These are phyloP conservation scores for Phataginus tetradactyla DNA, from an alignment of 2,797 vertebrate genomes.

Conservation along the genomic window DNA sequence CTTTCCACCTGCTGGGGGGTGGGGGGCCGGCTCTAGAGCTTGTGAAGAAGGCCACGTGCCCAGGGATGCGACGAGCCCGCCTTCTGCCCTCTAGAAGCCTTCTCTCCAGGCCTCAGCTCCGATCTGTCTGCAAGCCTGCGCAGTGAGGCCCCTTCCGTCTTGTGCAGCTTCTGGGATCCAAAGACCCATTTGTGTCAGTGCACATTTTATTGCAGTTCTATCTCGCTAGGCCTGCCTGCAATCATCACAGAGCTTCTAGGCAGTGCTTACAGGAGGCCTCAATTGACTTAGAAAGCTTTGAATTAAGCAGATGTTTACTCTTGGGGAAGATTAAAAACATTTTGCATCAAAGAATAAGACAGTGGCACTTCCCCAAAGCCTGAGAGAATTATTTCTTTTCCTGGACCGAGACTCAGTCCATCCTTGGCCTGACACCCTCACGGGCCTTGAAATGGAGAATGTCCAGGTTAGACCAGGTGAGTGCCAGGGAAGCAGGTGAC, in stretches of 20 bases:
- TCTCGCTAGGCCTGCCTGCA: neutral
- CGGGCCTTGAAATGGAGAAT: neutral
- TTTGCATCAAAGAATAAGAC: slow-evolving; percentile 47
- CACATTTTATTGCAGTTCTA: neutral
- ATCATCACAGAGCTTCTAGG: neutral
- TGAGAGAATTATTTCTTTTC: neutral
- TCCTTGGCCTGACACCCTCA: neutral
- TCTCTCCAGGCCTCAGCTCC: rapidly evolving
- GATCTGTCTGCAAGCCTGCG: rapidly evolving
- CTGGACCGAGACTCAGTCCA: neutral
- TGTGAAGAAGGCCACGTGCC: neutral
- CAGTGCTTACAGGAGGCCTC: neutral
- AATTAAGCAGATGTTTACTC: slow-evolving; percentile 72
- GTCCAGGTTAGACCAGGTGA: slow-evolving; percentile 11
- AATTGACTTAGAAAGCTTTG: slow-evolving; percentile 57
- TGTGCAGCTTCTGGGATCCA: neutral
- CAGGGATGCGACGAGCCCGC: rapidly evolving
- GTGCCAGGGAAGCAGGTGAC: neutral
- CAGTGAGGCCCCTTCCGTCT: neutral
- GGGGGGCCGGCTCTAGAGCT: neutral
- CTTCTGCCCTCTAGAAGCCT: rapidly evolving
- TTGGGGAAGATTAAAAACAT: slow-evolving; percentile 68
- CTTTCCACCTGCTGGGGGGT: too few species aligned
- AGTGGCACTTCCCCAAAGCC: neutral
- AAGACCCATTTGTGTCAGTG: neutral